Conservation (phyloP, 2,113 vertebrate species). For the Rhynchopsitta pachyrhyncha region DNA sequence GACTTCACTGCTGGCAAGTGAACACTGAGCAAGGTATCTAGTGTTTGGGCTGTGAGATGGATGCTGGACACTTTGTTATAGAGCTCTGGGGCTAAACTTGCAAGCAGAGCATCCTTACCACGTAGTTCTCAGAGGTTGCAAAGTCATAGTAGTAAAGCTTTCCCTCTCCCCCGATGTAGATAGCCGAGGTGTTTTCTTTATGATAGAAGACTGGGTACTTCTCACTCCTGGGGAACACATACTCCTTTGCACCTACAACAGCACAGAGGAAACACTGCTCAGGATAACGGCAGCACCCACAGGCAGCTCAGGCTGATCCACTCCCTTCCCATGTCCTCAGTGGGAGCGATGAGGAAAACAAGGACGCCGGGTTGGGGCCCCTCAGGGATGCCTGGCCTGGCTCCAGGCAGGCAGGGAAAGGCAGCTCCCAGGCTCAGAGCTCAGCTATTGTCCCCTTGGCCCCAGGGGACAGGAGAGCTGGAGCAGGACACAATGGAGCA, state of each 20-base stretch:
- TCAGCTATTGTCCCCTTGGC: background rate
- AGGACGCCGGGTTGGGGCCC: accelerated
- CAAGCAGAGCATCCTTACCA: background rate
- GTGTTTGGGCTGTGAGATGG: accelerated
- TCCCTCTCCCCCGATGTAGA: slow-evolving; percentile 68
- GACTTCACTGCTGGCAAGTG: background rate
- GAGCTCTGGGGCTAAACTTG: background rate
- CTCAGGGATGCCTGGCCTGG: background rate
- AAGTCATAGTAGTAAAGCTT: slow-evolving; percentile 72
- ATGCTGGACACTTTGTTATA: accelerated
- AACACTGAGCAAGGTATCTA: background rate
- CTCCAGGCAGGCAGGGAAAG: background rate
- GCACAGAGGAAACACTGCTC: background rate
- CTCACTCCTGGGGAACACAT: slow-evolving; percentile 49
- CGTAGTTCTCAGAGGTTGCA: background rate
- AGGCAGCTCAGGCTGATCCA: background rate
- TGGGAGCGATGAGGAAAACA: accelerated
- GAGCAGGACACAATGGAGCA: background rate
- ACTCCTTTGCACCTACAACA: slow-evolving; percentile 56
- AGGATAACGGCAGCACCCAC: accelerated
- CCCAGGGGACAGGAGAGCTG: background rate
- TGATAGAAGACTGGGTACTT: slow-evolving; percentile 73
- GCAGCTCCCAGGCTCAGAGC: background rate
- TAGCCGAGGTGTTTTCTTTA: slow-evolving; percentile 40
- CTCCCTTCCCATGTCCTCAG: accelerated